A percentile compares a stretch with the other conserved stretches of the same genome.
phyloP scores from a whole-genome alignment of 2,113 vertebrate genomes.

The Penelope pileata region DNA sequence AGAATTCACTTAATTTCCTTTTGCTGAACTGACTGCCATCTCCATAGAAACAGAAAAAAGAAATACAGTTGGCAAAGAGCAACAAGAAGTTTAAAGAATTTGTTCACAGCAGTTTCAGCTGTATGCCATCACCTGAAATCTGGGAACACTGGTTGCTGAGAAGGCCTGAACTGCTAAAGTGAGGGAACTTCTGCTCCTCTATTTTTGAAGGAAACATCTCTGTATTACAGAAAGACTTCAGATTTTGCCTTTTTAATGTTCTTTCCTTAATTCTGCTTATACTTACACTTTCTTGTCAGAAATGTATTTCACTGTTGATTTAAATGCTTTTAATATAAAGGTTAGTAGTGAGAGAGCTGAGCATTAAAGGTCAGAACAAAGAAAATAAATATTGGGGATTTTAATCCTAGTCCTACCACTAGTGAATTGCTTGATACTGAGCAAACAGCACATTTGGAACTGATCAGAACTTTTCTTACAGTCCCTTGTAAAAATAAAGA shows the following conservation, averaged over 20 bases:
- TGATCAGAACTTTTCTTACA: background rate
- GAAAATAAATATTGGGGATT: background rate
- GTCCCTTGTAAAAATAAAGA: background rate
- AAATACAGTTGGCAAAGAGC: conserved; percentile 63
- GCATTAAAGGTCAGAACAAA: background rate
- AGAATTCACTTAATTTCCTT: conserved; percentile 63
- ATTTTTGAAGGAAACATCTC: background rate
- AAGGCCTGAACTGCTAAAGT: background rate
- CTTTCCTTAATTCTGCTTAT: background rate
- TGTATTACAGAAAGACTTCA: background rate
- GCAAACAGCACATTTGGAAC: background rate
- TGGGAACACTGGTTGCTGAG: background rate
- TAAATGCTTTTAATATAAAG: conserved; percentile 24
- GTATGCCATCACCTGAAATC: background rate
- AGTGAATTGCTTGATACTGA: background rate
- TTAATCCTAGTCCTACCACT: background rate
- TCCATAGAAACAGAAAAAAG: conserved; percentile 73
- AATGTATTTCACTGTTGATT: background rate
- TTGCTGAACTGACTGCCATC: conserved; percentile 54
- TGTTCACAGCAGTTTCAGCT: conserved; percentile 57
- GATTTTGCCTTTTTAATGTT: background rate
- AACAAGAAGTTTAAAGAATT: conserved; percentile 65
- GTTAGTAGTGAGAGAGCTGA: background rate
- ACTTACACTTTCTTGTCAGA: conserved; percentile 4
- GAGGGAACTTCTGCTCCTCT: background rate